Conservation (phyloP, 1,140 invertebrate genomes). For the Amphibalanus amphitrite region DNA sequence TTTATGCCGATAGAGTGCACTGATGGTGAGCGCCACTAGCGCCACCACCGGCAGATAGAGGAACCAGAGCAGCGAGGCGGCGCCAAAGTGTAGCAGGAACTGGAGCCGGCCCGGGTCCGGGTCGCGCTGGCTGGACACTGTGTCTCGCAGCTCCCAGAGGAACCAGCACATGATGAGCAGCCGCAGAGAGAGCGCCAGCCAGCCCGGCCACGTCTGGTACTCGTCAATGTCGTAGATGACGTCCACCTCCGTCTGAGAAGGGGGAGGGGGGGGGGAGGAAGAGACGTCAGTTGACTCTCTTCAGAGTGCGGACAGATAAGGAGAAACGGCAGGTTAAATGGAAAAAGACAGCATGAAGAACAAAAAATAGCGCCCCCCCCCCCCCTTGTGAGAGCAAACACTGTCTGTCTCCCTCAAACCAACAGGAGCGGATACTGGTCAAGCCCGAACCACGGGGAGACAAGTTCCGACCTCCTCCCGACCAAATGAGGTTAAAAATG, state of each 20-base stretch:
- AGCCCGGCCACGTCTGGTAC: conserved; percentile 92
- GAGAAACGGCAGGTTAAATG: too few species aligned
- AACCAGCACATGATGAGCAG: conserved; percentile 90
- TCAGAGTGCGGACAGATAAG: too few species aligned
- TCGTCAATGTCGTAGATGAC: conserved; percentile 91
- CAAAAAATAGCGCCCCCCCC: too few species aligned
- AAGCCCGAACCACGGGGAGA: too few species aligned
- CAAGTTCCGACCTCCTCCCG: too few species aligned
- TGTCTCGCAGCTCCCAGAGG: conserved; percentile 72
- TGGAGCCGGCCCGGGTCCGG: conserved; percentile 72
- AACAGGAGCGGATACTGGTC: too few species aligned
- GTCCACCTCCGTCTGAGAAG: conserved; percentile 79
- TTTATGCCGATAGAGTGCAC: conserved; percentile 87
- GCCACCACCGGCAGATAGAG: conserved; percentile 89
- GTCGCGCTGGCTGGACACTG: conserved; percentile 82
- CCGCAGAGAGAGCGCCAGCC: conserved; percentile 71
- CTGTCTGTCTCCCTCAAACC: too few species aligned
- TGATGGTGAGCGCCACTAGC: conserved; percentile 79
- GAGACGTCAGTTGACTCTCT: too few species aligned
- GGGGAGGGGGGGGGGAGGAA: too few species aligned
- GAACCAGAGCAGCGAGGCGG: conserved; percentile 94
- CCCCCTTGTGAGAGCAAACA: too few species aligned
- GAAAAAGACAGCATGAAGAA: too few species aligned
- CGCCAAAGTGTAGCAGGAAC: conserved; percentile 89
- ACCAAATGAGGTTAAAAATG: too few species aligned